These are phyloP conservation scores for Hyperoodon ampullatus DNA, from an alignment of 2,113 vertebrate species.

Conservation along the genomic window DNA sequence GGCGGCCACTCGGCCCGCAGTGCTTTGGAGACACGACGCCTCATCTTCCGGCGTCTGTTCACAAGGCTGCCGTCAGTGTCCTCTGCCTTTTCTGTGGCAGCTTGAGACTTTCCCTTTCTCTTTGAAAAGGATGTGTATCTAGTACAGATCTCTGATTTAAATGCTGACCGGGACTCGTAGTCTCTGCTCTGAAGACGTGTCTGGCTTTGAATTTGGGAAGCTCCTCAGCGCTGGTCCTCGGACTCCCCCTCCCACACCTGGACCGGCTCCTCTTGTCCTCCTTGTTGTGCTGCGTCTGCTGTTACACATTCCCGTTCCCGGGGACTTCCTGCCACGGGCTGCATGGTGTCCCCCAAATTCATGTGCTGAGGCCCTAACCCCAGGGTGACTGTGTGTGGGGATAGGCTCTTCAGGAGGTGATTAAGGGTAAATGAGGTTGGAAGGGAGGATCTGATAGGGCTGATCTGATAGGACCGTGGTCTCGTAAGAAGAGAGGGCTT, in stretches of 20 bases:
- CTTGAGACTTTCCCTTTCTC: not conserved
- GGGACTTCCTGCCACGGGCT: not conserved
- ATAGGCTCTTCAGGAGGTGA: not conserved
- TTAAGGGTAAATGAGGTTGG: not conserved
- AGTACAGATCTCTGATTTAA: not conserved
- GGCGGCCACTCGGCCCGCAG: too few relatives aligned
- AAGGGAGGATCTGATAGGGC: too few relatives aligned
- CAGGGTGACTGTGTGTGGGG: not conserved
- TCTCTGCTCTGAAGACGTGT: not conserved
- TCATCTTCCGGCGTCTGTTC: not conserved
- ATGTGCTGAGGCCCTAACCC: not conserved
- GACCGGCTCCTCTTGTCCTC: not conserved
- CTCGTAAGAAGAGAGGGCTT: not conserved
- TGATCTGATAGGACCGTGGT: not conserved
- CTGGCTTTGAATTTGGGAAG: not conserved
- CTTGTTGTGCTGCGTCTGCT: not conserved
- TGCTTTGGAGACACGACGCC: too few relatives aligned
- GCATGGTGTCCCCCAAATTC: too few relatives aligned
- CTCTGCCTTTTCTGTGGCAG: not conserved
- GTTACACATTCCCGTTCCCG: not conserved
- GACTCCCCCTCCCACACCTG: too few relatives aligned
- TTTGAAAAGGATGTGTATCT: not conserved
- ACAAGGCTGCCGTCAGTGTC: not conserved
- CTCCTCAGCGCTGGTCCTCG: not conserved
- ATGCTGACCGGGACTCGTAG: not conserved